These are phyloP conservation scores for Hestina assimilis DNA, from an alignment of 1,140 invertebrate genomes.

Conservation along the genomic window DNA sequence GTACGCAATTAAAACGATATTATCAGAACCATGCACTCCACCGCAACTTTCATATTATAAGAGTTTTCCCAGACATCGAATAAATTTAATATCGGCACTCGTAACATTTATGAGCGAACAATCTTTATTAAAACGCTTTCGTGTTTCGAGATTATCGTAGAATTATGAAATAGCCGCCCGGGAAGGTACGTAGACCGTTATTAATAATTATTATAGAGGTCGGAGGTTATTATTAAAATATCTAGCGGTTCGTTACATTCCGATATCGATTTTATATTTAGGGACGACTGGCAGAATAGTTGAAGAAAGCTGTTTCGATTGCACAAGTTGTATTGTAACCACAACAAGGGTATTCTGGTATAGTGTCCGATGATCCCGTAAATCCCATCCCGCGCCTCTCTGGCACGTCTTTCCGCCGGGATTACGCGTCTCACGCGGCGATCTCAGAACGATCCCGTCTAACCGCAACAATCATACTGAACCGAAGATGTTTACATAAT, in stretches of 20 bases:
- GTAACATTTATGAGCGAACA: slow-evolving; percentile 26
- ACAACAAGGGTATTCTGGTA: slow-evolving; percentile 49
- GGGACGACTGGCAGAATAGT: slow-evolving; percentile 15
- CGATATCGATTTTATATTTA: slow-evolving; percentile 26
- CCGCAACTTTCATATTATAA: slow-evolving; percentile 30
- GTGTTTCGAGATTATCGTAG: slow-evolving; percentile 29
- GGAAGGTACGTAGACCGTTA: slow-evolving; percentile 26
- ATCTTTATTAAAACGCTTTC: slow-evolving; percentile 34
- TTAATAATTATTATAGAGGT: slow-evolving; percentile 29
- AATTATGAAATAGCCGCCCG: slow-evolving; percentile 29
- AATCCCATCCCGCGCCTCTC: slow-evolving; percentile 50
- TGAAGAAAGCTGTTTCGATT: slow-evolving; percentile 23
- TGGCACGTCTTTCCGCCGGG: slow-evolving; percentile 55
- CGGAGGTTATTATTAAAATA: slow-evolving; percentile 30
- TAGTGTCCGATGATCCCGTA: slow-evolving; percentile 56
- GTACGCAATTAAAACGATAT: slow-evolving; percentile 63
- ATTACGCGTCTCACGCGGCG: slow-evolving; percentile 50
- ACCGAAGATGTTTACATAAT: slow-evolving; percentile 15
- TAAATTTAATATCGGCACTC: slow-evolving; percentile 30
- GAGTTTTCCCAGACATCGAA: slow-evolving; percentile 24
- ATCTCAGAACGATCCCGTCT: slow-evolving; percentile 43
- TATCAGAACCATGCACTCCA: slow-evolving; percentile 42
- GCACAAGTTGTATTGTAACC: slow-evolving; percentile 44
- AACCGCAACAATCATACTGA: slow-evolving; percentile 46
- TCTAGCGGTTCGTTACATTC: slow-evolving; percentile 18